These are phyloP conservation scores for Hyposmocoma kahamanoa DNA, from an alignment of 1,140 invertebrate genomes.

Conservation along the genomic window DNA sequence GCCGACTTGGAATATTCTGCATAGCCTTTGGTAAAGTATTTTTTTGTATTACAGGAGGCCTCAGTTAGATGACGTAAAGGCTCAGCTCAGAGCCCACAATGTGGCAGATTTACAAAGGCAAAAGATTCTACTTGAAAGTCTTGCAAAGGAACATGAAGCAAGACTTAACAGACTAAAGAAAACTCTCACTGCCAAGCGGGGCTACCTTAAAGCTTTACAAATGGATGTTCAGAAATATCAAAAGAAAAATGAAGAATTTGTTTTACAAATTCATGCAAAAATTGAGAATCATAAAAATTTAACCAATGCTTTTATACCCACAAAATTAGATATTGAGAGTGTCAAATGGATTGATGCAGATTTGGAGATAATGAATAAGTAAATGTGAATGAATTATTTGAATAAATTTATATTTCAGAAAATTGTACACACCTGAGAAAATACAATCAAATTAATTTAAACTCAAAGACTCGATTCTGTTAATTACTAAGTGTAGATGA, in stretches of 20 bases:
- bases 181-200: conserved; percentile 48
- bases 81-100: conserved; percentile 53
- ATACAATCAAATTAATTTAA: conserved; percentile 66
- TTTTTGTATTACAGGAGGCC: conserved; percentile 52
- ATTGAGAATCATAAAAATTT: conserved; percentile 41
- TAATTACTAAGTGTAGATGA: conserved; percentile 49
- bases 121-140: conserved; percentile 46
- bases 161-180: conserved; percentile 56
- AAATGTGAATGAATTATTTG: conserved; percentile 33
- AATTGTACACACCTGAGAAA: conserved; percentile 69
- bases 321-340: conserved; percentile 32
- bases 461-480: conserved; percentile 36
- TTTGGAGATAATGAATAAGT: conserved; percentile 23
- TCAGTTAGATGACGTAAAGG: conserved; percentile 50
- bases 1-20: no score
- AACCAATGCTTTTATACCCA: conserved; percentile 25
- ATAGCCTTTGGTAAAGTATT: no score
- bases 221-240: conserved; percentile 61
- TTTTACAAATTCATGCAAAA: conserved; percentile 42
- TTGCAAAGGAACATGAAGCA: conserved; percentile 60
- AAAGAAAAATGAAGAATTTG: conserved; percentile 55
- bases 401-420: conserved; percentile 72
- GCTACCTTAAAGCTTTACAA: conserved; percentile 56
- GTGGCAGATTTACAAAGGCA: conserved; percentile 53
- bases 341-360: conserved; percentile 35